These are phyloP conservation scores for Otocyon megalotis DNA, from an alignment of 2,113 vertebrate genomes.

Conservation along the genomic window DNA sequence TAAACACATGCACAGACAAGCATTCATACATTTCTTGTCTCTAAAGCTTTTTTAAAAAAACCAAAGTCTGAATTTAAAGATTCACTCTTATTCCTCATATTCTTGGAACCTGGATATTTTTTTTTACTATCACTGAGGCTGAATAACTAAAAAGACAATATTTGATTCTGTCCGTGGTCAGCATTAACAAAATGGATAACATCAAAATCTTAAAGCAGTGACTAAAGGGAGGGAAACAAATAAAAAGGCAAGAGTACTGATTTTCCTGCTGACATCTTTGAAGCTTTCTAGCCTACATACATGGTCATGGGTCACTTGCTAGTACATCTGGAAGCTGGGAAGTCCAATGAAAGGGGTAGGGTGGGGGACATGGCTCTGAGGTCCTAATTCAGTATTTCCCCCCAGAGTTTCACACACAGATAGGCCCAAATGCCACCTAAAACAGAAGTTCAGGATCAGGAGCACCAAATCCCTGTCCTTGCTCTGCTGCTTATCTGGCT, in stretches of 20 bases:
- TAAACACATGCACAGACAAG: slow-evolving; percentile 27
- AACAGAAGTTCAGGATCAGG: background rate
- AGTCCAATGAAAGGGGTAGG: background rate
- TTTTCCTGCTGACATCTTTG: background rate
- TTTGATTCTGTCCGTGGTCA: background rate
- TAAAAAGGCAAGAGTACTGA: background rate
- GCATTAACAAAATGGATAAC: background rate
- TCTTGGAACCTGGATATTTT: background rate
- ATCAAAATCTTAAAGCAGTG: background rate
- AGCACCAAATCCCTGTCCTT: background rate
- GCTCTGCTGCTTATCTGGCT: background rate
- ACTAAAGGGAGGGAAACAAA: background rate
- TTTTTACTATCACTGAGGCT: background rate
- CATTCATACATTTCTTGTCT: background rate
- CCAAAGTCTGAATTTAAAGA: slow-evolving; percentile 22
- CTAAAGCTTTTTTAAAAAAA: slow-evolving; percentile 46
- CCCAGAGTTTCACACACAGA: background rate
- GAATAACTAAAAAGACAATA: background rate
- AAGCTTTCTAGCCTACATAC: background rate
- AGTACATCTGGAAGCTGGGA: background rate
- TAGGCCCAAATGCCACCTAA: background rate
- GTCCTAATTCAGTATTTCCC: background rate
- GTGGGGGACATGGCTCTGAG: background rate
- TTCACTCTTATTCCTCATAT: background rate
- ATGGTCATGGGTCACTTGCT: background rate